Base-by-base conservation (phyloP, 2,888 invertebrate genomes). In the Homarus gammarus region DNA sequence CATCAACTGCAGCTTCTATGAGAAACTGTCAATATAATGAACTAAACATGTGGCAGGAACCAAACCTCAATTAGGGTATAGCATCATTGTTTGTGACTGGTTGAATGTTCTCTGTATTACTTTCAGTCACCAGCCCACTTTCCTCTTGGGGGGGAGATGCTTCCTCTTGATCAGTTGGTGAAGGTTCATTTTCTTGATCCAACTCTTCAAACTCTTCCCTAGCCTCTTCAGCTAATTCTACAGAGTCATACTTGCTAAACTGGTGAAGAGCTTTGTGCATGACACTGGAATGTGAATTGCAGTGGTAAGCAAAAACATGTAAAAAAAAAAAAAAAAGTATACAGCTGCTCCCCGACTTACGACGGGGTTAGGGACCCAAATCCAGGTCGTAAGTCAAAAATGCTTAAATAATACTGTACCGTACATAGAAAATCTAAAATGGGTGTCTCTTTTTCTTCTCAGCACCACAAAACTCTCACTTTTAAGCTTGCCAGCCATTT, bases 221-320 rank as follows among this genome's bases (percentile, higher is more conserved):
- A 27, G 75, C 75, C 38, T 75, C 75, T 31, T 75, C 75, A 27
- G 75, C 75, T 27, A 75, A 27, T 49, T 75, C 75, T 27, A 75
- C 75, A 2, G 75, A 75, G 49, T 75, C 75, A 44, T 75, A 75
- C 44, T 75, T 75, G 33, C 75, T 75, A 27, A 75, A 75, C 36
- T 75, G 40, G n/a, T 49, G 40, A n/a, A 75, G 15, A 6, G 75
- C 75, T 38, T 75, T 75, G 40, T 75, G 75, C 27, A 75, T 18
- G 49, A 44, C 75, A 40, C 75, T 75, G 75, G 2, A 44, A 64
- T 64, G 27, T 10, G 8, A 18, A 56, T 56, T 56, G 22, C 56
- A 10, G 22, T 56, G 56, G 22, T 56, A 18, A 56, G 49, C 49
- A 49, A 49, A 15, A 49, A 49, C 10, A 49, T n/a, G n/a, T n/a